These are phyloP conservation scores for Accipiter cooperii DNA, from an alignment of 2,113 vertebrate species.

Conservation along the genomic window DNA sequence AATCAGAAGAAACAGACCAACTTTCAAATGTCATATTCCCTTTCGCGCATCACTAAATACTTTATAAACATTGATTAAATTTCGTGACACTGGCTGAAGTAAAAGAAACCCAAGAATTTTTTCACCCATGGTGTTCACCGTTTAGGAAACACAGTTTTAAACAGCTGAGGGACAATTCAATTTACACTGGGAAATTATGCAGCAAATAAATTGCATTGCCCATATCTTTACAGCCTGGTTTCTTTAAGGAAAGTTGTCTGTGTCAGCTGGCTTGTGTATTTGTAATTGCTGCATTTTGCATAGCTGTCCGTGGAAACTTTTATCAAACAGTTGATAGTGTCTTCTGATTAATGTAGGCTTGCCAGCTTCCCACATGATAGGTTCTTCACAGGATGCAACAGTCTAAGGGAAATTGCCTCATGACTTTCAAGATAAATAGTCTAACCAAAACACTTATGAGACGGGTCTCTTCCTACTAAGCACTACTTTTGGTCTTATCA, in stretches of 20 bases:
- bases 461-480: not conserved
- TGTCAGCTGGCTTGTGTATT: not conserved
- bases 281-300: not conserved
- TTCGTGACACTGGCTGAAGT: not conserved
- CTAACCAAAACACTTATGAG: not conserved
- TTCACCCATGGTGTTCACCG: not conserved
- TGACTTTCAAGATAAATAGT: not conserved
- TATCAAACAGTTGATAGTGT: not conserved
- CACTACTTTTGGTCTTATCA: not conserved
- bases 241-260: not conserved
- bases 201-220: not conserved
- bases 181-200: not conserved
- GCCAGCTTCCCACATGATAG: not conserved
- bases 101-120: not conserved
- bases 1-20: not conserved
- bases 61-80: not conserved
- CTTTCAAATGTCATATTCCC: not conserved
- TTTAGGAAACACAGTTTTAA: not conserved
- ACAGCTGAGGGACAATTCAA: not conserved
- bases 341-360: not conserved
- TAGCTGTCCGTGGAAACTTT: not conserved
- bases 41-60: not conserved
- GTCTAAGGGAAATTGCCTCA: not conserved
- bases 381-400: constrained; percentile 5
- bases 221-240: not conserved